A percentile compares a stretch with the other conserved stretches of the same genome.
These are phyloP conservation scores for Sussaba pulchella DNA, from an alignment of 2,888 invertebrate genomes.

Conservation along the genomic window DNA sequence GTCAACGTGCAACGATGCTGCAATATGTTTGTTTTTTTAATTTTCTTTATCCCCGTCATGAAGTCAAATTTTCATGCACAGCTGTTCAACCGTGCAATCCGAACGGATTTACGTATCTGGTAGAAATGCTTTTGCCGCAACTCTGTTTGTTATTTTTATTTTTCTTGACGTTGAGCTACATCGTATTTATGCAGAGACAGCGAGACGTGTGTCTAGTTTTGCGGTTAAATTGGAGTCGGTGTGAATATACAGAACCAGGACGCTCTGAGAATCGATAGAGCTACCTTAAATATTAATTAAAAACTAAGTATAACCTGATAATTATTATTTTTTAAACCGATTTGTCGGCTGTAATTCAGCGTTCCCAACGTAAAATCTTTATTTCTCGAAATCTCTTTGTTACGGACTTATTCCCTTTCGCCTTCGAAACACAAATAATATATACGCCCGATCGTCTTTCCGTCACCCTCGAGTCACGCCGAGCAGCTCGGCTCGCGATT, in stretches of 20 bases:
- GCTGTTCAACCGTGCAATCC: no score
- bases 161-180: background rate
- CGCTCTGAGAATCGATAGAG: constrained; percentile 18
- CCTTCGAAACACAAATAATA: no score
- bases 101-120: constrained; percentile 17
- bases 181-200: constrained; percentile 1
- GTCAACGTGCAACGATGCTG: background rate
- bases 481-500: constrained; percentile 7
- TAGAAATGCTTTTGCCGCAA: constrained; percentile 3
- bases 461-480: constrained; percentile 37
- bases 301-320: no score
- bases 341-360: no score
- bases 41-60: no score
- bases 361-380: no score
- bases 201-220: constrained; percentile 28
- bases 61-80: no score
- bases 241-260: constrained; percentile 7
- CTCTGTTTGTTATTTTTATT: background rate
- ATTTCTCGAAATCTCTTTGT: no score
- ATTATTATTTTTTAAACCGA: no score
- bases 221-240: constrained; percentile 7
- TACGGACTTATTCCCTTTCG: no score
- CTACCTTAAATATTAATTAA: no score
- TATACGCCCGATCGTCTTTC: constrained; percentile 53
- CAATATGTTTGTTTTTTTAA: no score